Evolutionary conservation across 2,113 vertebrate species (phyloP).

Genomic region (Dipodomys spectabilis): DNA sequence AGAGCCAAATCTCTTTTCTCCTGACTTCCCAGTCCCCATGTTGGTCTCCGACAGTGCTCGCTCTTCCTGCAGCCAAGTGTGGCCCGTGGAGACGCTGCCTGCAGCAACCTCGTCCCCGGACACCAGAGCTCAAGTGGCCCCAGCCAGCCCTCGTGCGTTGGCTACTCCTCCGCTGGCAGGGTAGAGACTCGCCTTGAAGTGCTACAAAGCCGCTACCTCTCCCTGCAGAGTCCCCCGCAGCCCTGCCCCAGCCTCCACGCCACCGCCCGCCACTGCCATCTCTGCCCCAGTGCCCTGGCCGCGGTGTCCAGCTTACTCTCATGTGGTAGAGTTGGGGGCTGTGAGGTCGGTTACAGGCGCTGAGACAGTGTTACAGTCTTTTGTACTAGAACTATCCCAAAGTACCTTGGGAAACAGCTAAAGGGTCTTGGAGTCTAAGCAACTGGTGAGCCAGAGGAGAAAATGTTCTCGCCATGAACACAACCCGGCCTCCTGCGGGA

Average conservation of each 20-base stretch:
- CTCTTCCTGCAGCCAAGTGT: background rate
- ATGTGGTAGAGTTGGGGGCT: background rate
- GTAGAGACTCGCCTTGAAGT: background rate
- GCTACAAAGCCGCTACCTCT: background rate
- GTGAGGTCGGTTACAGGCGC: background rate
- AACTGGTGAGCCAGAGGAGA: background rate
- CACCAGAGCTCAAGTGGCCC: accelerated
- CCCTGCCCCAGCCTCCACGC: background rate
- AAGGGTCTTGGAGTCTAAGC: background rate
- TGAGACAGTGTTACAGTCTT: background rate
- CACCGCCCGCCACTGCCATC: background rate
- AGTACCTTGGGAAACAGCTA: background rate
- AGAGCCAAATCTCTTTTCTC: background rate
- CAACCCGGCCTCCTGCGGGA: background rate
- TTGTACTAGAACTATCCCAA: background rate
- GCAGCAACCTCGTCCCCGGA: too few species aligned
- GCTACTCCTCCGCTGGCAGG: background rate
- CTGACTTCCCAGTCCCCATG: too few species aligned
- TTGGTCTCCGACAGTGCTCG: background rate
- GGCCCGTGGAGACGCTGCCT: background rate
- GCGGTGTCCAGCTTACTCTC: background rate
- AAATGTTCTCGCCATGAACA: background rate
- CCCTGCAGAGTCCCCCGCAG: too few species aligned
- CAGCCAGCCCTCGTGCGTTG: background rate
- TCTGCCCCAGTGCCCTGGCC: too few species aligned